phyloP scores from a whole-genome alignment of 2,797 vertebrate genomes.

The Cryptoblepharus egeriae region DNA sequence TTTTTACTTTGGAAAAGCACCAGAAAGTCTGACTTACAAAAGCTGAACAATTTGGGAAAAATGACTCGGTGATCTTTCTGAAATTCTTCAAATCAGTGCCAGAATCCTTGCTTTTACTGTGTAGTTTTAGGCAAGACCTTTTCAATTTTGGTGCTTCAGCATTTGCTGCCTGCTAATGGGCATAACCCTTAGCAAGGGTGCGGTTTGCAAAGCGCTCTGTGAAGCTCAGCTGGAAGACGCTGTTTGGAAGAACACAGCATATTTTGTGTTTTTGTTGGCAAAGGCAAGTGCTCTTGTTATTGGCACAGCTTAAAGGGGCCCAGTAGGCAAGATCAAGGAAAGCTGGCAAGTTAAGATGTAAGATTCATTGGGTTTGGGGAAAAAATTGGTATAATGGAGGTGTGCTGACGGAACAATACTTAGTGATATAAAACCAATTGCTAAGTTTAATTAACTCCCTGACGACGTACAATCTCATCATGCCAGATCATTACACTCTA shows the following conservation, averaged over 20 bases:
- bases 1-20: neutral
- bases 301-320: constrained; percentile 18
- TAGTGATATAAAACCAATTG: neutral
- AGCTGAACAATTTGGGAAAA: neutral
- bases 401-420: constrained; percentile 10
- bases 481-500: constrained; percentile 8
- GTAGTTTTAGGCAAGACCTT: neutral
- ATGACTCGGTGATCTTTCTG: neutral
- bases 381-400: constrained; percentile 3
- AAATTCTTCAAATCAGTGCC: constrained; percentile 8
- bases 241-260: constrained; percentile 1
- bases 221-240: constrained; percentile 27
- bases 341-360: constrained; percentile 22
- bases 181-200: neutral
- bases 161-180: constrained; percentile 1
- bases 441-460: constrained; percentile 12
- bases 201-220: constrained; percentile 15
- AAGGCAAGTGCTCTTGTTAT: neutral
- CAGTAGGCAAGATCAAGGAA: constrained; percentile 24
- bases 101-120: neutral
- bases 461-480: no score
- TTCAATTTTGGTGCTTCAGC: neutral
- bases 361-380: neutral
- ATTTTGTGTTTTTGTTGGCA: constrained; percentile 23
- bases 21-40: neutral